Percentiles rank a stretch among this genome's conserved stretches.
These are phyloP conservation scores for Phrynocephalus guinanensis DNA, from an alignment of 2,797 vertebrate species.

Conservation along the genomic window DNA sequence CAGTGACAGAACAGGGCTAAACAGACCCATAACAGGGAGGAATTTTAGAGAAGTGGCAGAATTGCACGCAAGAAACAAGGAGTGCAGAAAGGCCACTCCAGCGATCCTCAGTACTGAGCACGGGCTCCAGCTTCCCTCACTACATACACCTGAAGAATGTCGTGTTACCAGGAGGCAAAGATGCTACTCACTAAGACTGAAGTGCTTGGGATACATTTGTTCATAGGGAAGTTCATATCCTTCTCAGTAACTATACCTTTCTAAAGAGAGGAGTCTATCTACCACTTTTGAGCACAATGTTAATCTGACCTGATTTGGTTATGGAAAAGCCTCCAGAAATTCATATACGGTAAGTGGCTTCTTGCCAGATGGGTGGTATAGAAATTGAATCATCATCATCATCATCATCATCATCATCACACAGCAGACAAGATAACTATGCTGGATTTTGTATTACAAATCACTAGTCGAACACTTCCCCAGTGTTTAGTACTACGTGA, in stretches of 20 bases:
- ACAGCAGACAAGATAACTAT: too few species aligned
- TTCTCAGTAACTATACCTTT: not conserved
- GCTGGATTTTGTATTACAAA: too few species aligned
- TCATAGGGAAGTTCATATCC: not conserved
- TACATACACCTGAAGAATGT: not conserved
- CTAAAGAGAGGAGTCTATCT: not conserved
- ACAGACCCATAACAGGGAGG: not conserved
- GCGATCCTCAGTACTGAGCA: slow-evolving; percentile 18
- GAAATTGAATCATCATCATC: too few species aligned
- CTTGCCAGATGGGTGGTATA: too few species aligned
- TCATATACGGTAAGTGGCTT: not conserved
- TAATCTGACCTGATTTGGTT: not conserved
- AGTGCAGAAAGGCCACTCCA: slow-evolving; percentile 6
- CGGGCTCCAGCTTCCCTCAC: not conserved
- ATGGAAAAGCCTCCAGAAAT: slow-evolving; percentile 21
- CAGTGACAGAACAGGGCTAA: not conserved
- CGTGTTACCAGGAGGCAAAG: not conserved
- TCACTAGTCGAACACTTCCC: too few species aligned
- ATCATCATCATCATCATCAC: too few species aligned
- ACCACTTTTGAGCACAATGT: not conserved
- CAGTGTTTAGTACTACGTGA: too few species aligned
- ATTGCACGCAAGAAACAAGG: not conserved
- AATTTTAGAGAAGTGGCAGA: slow-evolving; percentile 2
- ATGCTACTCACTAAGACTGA: not conserved
- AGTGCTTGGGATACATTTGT: not conserved